These are phyloP conservation scores for Euleptes europaea DNA, from an alignment of 2,113 vertebrate genomes.

Conservation along the genomic window DNA sequence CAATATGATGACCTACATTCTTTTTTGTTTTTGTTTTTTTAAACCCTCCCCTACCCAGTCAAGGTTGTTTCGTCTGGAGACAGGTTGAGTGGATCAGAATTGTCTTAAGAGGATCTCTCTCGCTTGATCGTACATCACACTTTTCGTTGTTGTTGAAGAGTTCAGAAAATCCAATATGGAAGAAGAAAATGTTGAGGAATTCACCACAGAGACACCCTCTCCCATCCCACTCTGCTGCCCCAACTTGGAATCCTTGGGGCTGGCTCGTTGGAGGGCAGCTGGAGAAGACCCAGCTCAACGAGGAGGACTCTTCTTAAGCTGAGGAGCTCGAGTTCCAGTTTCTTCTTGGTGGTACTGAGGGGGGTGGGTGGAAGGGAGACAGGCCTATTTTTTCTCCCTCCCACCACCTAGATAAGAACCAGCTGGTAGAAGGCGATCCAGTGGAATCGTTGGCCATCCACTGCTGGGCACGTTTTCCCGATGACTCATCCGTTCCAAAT, in stretches of 20 bases:
- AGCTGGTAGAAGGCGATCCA: background rate
- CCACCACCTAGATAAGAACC: background rate
- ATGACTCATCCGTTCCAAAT: background rate
- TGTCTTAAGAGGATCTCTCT: slow-evolving; percentile 33
- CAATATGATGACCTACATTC: slow-evolving; percentile 57
- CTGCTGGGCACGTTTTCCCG: accelerated
- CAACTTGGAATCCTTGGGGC: background rate
- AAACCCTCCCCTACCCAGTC: slow-evolving; percentile 30
- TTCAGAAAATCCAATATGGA: background rate
- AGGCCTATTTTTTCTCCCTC: background rate
- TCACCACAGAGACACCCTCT: background rate
- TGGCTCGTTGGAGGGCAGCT: background rate
- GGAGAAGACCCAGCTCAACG: background rate
- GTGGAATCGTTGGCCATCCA: background rate
- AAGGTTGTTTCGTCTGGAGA: slow-evolving; percentile 41
- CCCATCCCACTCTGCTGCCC: no score
- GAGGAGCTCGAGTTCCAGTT: background rate
- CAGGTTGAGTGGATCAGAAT: background rate
- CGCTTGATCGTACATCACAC: background rate
- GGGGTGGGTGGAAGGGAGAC: background rate
- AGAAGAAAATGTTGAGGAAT: slow-evolving; percentile 21
- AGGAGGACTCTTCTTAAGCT: slow-evolving; percentile 11
- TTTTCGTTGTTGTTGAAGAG: background rate
- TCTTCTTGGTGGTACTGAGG: slow-evolving; percentile 1
- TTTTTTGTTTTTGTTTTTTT: slow-evolving; percentile 5